Evolutionary conservation across 1,140 invertebrate species (phyloP).

Genomic region (Megalonaias nervosa): DNA sequence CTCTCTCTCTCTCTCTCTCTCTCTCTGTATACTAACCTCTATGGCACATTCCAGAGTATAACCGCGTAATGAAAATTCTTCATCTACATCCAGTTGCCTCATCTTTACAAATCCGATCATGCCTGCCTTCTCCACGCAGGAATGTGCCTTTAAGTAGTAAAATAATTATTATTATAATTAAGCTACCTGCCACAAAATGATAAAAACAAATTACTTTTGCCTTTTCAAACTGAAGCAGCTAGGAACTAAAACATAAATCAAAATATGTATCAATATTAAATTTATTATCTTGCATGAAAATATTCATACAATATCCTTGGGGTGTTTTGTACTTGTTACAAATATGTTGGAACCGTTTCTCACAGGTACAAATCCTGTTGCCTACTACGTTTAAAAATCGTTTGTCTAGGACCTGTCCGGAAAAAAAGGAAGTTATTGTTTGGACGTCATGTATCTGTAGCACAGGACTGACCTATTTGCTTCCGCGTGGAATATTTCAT

Average conservation of each 20-base stretch:
- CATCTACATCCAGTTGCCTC: slow-evolving; percentile 96
- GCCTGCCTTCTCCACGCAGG: slow-evolving; percentile 99
- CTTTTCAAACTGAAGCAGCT: background rate
- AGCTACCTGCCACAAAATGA: background rate
- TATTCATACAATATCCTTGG: background rate
- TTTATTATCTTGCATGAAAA: background rate
- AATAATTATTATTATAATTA: background rate
- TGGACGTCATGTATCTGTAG: too few species aligned
- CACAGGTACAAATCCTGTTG: too few species aligned
- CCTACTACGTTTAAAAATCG: too few species aligned
- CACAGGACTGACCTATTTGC: too few species aligned
- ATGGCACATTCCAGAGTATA: slow-evolving; percentile 87
- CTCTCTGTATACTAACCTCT: slow-evolving; percentile 68
- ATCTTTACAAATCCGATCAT: slow-evolving; percentile 99
- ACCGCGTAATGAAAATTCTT: slow-evolving; percentile 91
- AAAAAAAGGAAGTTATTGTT: too few species aligned
- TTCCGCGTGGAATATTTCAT: too few species aligned
- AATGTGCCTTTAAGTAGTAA: slow-evolving; percentile 86
- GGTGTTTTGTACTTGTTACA: background rate
- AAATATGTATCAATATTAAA: background rate
- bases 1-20: too few species aligned
- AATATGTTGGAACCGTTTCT: too few species aligned
- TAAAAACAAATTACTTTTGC: background rate
- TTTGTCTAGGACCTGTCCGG: too few species aligned
- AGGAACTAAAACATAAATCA: background rate